Evolutionary conservation across 1,140 invertebrate species (phyloP).

Genomic region (Drosophila kohkoa): DNA sequence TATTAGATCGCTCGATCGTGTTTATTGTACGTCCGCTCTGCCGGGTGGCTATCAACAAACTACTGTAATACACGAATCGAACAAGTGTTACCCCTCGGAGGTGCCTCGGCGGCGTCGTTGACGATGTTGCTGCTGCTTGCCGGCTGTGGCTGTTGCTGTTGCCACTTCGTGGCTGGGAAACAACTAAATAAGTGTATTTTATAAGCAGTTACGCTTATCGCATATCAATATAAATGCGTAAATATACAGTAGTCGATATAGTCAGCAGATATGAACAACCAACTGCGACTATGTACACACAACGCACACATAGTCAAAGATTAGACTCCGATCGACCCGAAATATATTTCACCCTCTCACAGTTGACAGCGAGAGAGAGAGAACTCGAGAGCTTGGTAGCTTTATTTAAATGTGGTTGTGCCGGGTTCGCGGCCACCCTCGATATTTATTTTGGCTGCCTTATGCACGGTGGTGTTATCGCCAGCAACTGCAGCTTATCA

Average conservation of each 20-base stretch:
- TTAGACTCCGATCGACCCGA: constrained; percentile 30
- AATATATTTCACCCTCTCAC: constrained; percentile 8
- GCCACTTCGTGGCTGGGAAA: constrained; percentile 45
- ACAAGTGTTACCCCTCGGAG: constrained; percentile 75
- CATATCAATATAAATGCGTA: constrained; percentile 83
- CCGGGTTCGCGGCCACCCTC: background rate
- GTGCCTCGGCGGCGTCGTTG: constrained; percentile 32
- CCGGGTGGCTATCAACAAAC: constrained; percentile 77
- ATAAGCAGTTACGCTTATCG: constrained; percentile 82
- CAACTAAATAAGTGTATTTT: constrained; percentile 82
- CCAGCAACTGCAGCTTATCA: constrained; percentile 55
- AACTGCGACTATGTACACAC: constrained; percentile 58
- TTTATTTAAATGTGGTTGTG: constrained; percentile 47
- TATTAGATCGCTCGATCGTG: constrained; percentile 57
- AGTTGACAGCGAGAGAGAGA: background rate
- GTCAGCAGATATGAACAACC: constrained; percentile 55
- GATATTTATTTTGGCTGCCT: no score
- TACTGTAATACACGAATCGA: constrained; percentile 82
- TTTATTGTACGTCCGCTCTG: constrained; percentile 60
- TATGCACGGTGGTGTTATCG: constrained; percentile 43
- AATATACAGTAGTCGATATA: constrained; percentile 83
- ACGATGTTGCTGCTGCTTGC: constrained; percentile 5
- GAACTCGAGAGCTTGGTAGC: background rate
- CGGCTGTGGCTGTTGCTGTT: background rate
- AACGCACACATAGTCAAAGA: constrained; percentile 42